These are phyloP conservation scores for Erpornis zantholeuca DNA, from an alignment of 2,113 vertebrate species.

Conservation along the genomic window DNA sequence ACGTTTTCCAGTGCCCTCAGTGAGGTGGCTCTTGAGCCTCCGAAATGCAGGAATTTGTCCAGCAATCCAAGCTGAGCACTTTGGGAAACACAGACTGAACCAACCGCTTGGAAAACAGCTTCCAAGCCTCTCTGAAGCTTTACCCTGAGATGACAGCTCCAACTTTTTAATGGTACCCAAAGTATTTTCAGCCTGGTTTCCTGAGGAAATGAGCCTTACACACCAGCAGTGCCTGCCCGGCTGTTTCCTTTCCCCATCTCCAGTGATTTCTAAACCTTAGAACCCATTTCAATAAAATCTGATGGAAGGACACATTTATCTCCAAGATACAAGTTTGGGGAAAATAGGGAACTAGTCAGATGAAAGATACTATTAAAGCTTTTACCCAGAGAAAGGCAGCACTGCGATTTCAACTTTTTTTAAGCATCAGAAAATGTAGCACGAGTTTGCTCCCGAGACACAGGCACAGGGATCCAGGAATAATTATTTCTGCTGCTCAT, in stretches of 20 bases:
- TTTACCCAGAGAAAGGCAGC: background rate
- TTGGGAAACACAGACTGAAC: background rate
- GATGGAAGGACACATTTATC: slow-evolving; percentile 25
- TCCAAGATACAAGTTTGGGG: background rate
- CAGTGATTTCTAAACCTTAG: slow-evolving; percentile 26
- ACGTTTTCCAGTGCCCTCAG: accelerated
- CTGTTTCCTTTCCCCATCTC: background rate
- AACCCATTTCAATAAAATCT: slow-evolving; percentile 33
- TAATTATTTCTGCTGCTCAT: slow-evolving; percentile 34
- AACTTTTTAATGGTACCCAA: slow-evolving; percentile 26
- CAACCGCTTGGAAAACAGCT: background rate
- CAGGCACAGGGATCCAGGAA: background rate
- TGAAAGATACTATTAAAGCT: slow-evolving; percentile 22
- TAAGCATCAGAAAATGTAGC: background rate
- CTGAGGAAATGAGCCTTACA: slow-evolving; percentile 36
- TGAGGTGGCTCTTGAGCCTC: background rate
- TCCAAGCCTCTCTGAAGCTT: background rate
- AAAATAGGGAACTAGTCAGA: slow-evolving; percentile 5
- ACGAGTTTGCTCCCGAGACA: background rate
- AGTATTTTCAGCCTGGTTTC: slow-evolving; percentile 28
- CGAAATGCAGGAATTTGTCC: background rate
- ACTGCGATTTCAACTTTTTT: background rate
- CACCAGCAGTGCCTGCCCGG: background rate
- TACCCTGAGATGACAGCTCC: background rate
- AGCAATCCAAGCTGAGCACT: background rate